Conservation (phyloP, 1,140 invertebrate genomes). For the Penaeus chinensis region DNA sequence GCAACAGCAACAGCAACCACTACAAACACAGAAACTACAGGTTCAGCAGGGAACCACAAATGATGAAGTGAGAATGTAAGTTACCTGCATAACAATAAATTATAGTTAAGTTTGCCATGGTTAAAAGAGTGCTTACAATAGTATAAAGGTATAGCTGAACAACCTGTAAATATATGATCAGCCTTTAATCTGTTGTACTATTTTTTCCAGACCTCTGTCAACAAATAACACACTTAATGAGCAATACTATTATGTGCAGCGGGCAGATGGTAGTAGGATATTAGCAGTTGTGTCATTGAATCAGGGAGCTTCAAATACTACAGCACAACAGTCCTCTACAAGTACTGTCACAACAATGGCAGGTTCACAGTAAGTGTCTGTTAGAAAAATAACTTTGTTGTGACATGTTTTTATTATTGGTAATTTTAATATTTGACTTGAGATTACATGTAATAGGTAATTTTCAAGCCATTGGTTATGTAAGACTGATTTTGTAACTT, state of each 20-base stretch:
- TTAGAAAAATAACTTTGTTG: too few species aligned
- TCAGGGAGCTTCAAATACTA: not conserved
- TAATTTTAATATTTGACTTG: too few species aligned
- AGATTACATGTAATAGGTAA: too few species aligned
- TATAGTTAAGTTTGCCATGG: too few species aligned
- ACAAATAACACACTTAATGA: slow-evolving; percentile 21
- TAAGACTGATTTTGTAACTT: too few species aligned
- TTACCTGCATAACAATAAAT: not conserved
- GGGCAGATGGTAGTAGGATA: slow-evolving; percentile 30
- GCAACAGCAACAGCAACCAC: slow-evolving; percentile 29
- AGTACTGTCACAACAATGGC: slow-evolving; percentile 16
- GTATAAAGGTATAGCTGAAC: too few species aligned
- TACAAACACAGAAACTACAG: not conserved
- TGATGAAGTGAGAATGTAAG: slow-evolving; percentile 23
- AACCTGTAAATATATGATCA: too few species aligned
- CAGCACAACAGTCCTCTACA: not conserved
- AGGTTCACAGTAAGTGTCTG: too few species aligned
- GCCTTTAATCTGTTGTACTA: too few species aligned
- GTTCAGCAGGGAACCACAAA: not conserved
- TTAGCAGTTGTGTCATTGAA: slow-evolving; percentile 25
- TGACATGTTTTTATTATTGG: too few species aligned
- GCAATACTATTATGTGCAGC: slow-evolving; percentile 42
- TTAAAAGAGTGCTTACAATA: too few species aligned
- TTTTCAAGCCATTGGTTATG: too few species aligned
- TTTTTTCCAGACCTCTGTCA: slow-evolving; percentile 31